Evolutionary conservation across 2,888 invertebrate species (phyloP).

Genomic region (Chelonus formosanus): DNA sequence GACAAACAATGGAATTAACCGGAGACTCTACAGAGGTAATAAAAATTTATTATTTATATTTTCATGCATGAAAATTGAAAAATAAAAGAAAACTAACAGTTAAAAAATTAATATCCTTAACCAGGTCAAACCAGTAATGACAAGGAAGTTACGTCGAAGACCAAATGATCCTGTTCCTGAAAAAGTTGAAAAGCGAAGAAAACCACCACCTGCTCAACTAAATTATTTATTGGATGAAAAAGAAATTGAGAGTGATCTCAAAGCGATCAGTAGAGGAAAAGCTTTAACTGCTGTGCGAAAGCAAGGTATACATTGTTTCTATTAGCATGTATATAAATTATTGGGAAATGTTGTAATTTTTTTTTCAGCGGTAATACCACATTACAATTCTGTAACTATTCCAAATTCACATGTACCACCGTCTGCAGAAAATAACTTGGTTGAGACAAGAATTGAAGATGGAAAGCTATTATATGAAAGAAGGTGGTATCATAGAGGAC

Average conservation of each 20-base stretch:
- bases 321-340: too few relatives aligned
- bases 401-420: slow-evolving; percentile 59
- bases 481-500: slow-evolving; percentile 94
- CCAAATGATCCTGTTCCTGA: slow-evolving; percentile 94
- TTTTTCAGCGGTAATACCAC: slow-evolving; percentile 53
- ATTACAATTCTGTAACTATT: slow-evolving; percentile 57
- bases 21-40: slow-evolving; percentile 84
- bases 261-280: slow-evolving; percentile 77
- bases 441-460: slow-evolving; percentile 92
- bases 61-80: not conserved
- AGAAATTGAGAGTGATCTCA: slow-evolving; percentile 87
- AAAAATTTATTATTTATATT: too few relatives aligned
- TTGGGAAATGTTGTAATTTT: not conserved
- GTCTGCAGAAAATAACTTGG: slow-evolving; percentile 66
- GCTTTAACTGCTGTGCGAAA: slow-evolving; percentile 68
- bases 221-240: slow-evolving; percentile 88
- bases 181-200: slow-evolving; percentile 85
- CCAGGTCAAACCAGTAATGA: slow-evolving; percentile 91
- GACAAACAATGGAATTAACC: slow-evolving; percentile 88
- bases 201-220: slow-evolving; percentile 85
- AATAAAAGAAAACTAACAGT: slow-evolving; percentile 4
- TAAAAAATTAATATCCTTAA: slow-evolving; percentile 50
- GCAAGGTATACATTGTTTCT: slow-evolving; percentile 60
- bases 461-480: slow-evolving; percentile 93
- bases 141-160: slow-evolving; percentile 87